Evolutionary conservation across 2,797 vertebrate species (phyloP), one percentile per base, ranked within the genome.

Genomic region (Limnodromus scolopaceus): DNA sequence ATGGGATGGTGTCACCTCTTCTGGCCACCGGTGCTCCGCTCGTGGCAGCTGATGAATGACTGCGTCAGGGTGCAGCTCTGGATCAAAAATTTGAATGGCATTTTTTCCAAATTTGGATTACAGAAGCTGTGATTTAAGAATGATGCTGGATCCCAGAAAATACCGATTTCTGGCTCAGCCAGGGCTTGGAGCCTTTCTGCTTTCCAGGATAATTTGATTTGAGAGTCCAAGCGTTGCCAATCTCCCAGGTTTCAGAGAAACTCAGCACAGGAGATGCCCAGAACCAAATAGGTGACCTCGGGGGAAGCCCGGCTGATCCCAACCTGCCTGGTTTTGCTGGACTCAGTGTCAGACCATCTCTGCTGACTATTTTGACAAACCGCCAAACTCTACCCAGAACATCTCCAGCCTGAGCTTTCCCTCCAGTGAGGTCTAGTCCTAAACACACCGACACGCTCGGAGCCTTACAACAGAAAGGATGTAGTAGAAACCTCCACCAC

Each of bases 191-290:
- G 66, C 51, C 39, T 82, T 77, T 83, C 70, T 87, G 84, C 78
- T 89, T 94, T 95, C 71, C 89, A 91, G 91, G 86, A 89, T 92
- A 58, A 84, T 92, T 93, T 84, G 71, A 70, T 92, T 61, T 76
- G 32, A 49, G 82, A 85, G 15, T 38, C 71, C 28, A 4, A 76
- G 68, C 5, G 18, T 68, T 80, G 74, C 75, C 80, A 91, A 0
- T 70, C 66, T 76, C 36, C 4, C 24, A 14, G 11, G 16, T 69
- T 69, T 63, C 51, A 55, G 80, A 76, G 77, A 6, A 84, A 54
- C 58, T 79, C 76, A 11, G 63, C 30, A 10, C 8, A 48, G 20
- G 24, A 70, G 70, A 11, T 34, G 75, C 79, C 71, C 61, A 51
- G 6, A 88, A 66, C 11, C 2, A 5, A 57, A 19, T 0, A 11